Evolutionary conservation across 1,140 invertebrate species (phyloP), one percentile per base, ranked within the genome.

Genomic region (Drosophila ambigua): DNA sequence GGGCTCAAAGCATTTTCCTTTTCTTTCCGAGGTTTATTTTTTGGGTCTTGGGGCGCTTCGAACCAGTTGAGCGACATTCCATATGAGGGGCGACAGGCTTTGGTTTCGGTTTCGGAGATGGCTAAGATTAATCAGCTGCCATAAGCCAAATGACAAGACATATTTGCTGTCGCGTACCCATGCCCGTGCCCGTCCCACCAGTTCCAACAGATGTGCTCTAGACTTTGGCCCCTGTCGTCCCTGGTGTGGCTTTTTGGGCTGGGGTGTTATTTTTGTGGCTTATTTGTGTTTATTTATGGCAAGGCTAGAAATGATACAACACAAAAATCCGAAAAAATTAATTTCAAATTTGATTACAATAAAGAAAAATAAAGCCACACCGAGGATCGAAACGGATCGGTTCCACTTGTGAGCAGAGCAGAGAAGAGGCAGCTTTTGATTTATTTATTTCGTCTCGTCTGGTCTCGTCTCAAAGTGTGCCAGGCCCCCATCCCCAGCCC

Each of bases 71-170:
- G 79, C 79, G 75, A 82, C 79, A 82, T 82, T 82, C 79, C 79
- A 82, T 83, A 83, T 83, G 79, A 79, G 79, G 79, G 75, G 77
- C 78, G 78, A 82, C 79, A 82, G 69, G 79, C 79, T 60, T 61
- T n/a, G 65, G 49, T 49, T 69, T 79, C 60, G 68, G 66, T 64
- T 75, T 72, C 63, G 79, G 75, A 82, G 79, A 88, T 82, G 83
- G 23, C 79, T 83, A 83, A 87, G 83, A 87, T 87, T 87, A 87
- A 87, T 87, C 83, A 88, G 83, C 83, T 87, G 83, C 79, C 79
- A 87, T 87, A 83, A 79, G 79, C 76, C 79, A 87, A 87, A 87
- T 88, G 83, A 88, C 79, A 87, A 83, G 83, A 73, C 83, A 87
- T 79, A 87, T 83, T 79, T 81, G 35, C 55, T 60, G 35, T 67